phyloP scores from a whole-genome alignment of 2,113 vertebrate species.

The Numenius arquata region DNA sequence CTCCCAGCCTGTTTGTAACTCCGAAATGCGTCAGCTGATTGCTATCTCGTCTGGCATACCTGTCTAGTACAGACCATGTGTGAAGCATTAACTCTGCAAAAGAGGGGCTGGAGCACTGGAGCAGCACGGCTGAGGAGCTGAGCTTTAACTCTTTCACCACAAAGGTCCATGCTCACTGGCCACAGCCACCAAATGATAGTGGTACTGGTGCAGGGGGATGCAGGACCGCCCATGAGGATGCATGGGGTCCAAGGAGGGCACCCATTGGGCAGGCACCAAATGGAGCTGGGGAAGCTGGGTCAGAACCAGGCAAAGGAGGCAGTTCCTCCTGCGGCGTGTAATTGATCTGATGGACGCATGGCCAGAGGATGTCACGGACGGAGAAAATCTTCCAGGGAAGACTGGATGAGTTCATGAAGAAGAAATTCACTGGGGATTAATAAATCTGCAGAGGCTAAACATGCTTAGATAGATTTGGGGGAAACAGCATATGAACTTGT shows the following conservation, averaged over 20 bases:
- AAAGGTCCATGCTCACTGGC: not conserved
- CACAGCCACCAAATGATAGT: not conserved
- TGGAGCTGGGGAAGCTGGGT: not conserved
- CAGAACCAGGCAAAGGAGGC: not conserved
- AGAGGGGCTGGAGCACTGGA: not conserved
- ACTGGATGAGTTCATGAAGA: not conserved
- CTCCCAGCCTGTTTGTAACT: not conserved
- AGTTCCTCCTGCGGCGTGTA: not conserved
- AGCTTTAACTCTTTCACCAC: not conserved
- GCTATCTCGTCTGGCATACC: conserved; percentile 27
- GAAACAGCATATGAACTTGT: not conserved
- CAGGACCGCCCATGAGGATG: not conserved
- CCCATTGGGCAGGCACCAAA: not conserved
- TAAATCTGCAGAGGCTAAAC: not conserved
- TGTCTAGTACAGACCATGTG: not conserved
- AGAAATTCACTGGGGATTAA: not conserved
- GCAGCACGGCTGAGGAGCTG: not conserved
- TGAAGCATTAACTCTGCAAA: not conserved
- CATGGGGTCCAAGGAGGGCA: not conserved
- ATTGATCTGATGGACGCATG: not conserved
- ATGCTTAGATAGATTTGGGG: not conserved
- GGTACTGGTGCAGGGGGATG: not conserved
- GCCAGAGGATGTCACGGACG: not conserved
- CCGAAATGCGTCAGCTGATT: not conserved
- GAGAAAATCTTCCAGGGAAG: not conserved